Base-by-base conservation (phyloP, 2,113 vertebrate species). In the Gyps fulvus region DNA sequence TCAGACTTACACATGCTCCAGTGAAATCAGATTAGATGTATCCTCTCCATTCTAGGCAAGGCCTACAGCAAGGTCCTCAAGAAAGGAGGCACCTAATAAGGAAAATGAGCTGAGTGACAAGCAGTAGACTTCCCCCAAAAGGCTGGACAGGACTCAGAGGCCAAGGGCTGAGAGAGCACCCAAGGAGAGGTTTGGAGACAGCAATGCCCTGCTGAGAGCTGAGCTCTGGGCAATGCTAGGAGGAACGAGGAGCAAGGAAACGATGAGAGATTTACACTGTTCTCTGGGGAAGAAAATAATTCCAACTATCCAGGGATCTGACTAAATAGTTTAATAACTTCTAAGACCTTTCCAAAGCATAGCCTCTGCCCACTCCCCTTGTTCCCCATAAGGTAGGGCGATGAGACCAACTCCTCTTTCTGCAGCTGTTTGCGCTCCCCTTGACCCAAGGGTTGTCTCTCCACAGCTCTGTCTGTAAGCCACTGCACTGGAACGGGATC, bases 1-100 rank as follows among this genome's bases (percentile, higher is more conserved):
- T 32, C 19, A 61, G 32, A 31, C 5, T 57, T n/a, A 6, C 16
- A 17, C 2, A 25, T 5, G 2, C n/a, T 52, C 26, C 38, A 40
- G 8, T 43, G 12, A 78, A 81, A 54, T 18, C 31, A 43, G 22
- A 6, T 58, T n/a, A 18, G 7, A 20, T 63, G 1, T 16, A 36
- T 59, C 31, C 20, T 11, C 13, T 6, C 6, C 0, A 0, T 38
- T 47, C 50, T 1, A 4, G 14, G 5, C 3, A 9, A 79, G 12
- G 31, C 27, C 23, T 71, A 45, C 40, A 49, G 19, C 27, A 82
- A 90, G 14, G 18, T 11, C 26, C 38, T 73, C 13, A 11, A 47
- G 42, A n/a, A 73, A 72, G 12, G 11, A 90, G 16, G 5, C 3
- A 38, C 27, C 16, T 62, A 18, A 3, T 25, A n/a, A 55, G 16